A percentile compares a stretch with the other conserved stretches of the same genome.
These are phyloP conservation scores for Ichneumoninae sp. DNA, from an alignment of 2,888 invertebrate species.

Conservation along the genomic window DNA sequence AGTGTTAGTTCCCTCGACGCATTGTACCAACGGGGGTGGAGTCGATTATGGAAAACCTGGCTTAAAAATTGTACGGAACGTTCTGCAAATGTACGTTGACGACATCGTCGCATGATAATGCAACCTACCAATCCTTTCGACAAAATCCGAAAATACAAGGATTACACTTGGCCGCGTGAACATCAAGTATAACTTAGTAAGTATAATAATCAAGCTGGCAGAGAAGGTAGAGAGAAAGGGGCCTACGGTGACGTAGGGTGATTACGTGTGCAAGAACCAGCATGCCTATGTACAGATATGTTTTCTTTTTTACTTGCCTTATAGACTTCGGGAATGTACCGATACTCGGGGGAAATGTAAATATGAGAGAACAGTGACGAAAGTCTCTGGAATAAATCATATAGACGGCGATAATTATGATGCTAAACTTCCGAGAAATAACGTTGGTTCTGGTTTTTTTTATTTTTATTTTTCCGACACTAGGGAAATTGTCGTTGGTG, in stretches of 20 bases:
- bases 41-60: neutral
- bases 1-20: too few relatives aligned
- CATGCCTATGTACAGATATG: neutral
- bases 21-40: too few relatives aligned
- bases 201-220: neutral
- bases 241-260: neutral
- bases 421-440: constrained; percentile 5
- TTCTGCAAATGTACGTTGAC: neutral
- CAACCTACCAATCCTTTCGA: neutral
- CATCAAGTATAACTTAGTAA: neutral
- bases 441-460: neutral
- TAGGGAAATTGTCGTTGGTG: constrained; percentile 43
- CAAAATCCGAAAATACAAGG: neutral
- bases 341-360: neutral
- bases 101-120: neutral
- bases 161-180: neutral
- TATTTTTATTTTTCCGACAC: constrained; percentile 7
- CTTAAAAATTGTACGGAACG: neutral
- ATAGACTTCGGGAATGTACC: constrained; percentile 4
- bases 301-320: neutral
- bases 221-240: neutral
- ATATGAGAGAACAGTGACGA: constrained; percentile 1
- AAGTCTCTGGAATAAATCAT: neutral
- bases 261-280: neutral
- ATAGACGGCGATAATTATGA: neutral